phyloP scores from a whole-genome alignment of 2,797 vertebrate species.

The Schizopygopsis pylzovi region DNA sequence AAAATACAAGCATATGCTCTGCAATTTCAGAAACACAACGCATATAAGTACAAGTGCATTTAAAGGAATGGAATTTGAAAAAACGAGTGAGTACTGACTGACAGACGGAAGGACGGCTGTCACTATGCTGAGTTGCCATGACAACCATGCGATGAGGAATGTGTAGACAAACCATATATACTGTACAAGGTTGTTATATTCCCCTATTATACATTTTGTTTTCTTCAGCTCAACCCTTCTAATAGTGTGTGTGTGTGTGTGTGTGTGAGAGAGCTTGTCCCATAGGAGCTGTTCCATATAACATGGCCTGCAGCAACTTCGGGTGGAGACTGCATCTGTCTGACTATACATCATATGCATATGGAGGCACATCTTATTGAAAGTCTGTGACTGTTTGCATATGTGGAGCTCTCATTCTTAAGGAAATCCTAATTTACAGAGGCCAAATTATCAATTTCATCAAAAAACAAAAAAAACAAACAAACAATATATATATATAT shows the following conservation, averaged over 20 bases:
- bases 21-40: constrained; percentile 34
- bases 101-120: constrained; percentile 64
- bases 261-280: constrained; percentile 65
- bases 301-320: constrained; percentile 75
- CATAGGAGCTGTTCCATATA: constrained; percentile 80
- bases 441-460: not conserved
- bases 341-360: constrained; percentile 55
- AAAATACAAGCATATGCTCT: constrained; percentile 38
- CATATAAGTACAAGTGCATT: constrained; percentile 36
- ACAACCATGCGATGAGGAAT: constrained; percentile 61
- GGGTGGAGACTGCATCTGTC: constrained; percentile 59
- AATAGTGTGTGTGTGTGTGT: constrained; percentile 54
- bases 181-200: constrained; percentile 37
- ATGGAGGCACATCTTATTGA: constrained; percentile 53
- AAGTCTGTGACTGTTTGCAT: constrained; percentile 55
- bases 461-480: not conserved
- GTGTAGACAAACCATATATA: constrained; percentile 65
- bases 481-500: no score
- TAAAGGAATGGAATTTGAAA: constrained; percentile 45
- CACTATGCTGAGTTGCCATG: constrained; percentile 74
- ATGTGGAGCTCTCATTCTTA: constrained; percentile 24
- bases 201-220: constrained; percentile 48
- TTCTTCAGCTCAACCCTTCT: constrained; percentile 59
- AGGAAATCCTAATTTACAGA: not conserved
- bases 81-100: constrained; percentile 58